These are phyloP conservation scores for Drosophila heteroneura DNA, from an alignment of 2,888 invertebrate genomes.

Conservation along the genomic window DNA sequence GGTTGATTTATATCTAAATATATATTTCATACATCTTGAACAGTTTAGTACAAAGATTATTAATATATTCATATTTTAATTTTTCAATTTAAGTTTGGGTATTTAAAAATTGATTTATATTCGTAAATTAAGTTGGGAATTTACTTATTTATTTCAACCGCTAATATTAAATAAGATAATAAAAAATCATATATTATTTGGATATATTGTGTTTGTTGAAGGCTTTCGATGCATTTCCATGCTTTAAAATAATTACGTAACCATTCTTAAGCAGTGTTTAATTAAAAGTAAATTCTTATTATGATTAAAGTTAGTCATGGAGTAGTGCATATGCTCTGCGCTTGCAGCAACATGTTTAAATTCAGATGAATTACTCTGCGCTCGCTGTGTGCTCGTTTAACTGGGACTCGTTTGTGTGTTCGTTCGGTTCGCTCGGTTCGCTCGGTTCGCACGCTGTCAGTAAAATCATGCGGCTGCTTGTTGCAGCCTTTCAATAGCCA, in stretches of 20 bases:
- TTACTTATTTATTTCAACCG: neutral
- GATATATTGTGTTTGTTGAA: neutral
- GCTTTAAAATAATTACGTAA: neutral
- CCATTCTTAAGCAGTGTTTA: neutral
- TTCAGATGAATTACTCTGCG: constrained; percentile 35
- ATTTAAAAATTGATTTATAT: neutral
- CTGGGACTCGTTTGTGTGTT: constrained; percentile 13
- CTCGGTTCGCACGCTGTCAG: constrained; percentile 58
- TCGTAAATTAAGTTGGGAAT: neutral
- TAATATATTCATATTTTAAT: neutral
- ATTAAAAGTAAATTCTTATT: neutral
- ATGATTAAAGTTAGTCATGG: neutral
- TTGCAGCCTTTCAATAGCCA: constrained; percentile 83
- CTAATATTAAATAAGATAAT: neutral
- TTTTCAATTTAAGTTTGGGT: neutral
- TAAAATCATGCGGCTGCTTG: constrained; percentile 73
- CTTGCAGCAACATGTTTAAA: constrained; percentile 23
- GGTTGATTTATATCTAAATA: neutral
- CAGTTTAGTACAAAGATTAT: too few relatives aligned
- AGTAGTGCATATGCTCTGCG: constrained; percentile 12
- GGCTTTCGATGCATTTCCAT: neutral
- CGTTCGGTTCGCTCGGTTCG: constrained; percentile 30
- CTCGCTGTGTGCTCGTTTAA: constrained; percentile 32
- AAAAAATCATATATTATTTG: neutral
- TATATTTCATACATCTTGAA: neutral